Base-by-base conservation (phyloP, 2,888 invertebrate species). In the Lithodes maja region DNA sequence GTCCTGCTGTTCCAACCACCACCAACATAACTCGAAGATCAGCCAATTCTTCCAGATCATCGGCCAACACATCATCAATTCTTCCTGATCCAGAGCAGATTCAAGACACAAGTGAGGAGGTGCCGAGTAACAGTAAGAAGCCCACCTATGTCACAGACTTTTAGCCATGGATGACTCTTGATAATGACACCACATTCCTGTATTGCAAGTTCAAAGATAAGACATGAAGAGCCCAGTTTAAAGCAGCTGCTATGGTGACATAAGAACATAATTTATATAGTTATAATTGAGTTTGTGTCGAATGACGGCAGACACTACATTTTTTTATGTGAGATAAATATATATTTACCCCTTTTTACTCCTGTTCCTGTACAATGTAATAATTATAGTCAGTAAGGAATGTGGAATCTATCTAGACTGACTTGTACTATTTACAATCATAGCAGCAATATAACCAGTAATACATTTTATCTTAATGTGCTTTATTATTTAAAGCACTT, bases 121-220 rank as follows among this genome's bases (percentile, higher is more conserved):
- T 49, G 52, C 75, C 68, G 71, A 80, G 33, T 49, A 80, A 49
- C 9, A 83, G 17, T 50, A 83, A 84, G 50, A 88, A 80, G 54
- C 61, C 88, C 52, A 84, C 84, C 2, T 83, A 55, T 61, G 85
- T 88, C 3, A 88, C 88, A 85, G 84, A 88, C 49, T 88, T 88
- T 52, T 88, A 88, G 88, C 88, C 61, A 68, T 33, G 84, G 61
- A n/a, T n/a, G 80, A 71, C n/a, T 79, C 7, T 17, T 3, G 52
- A 54, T n/a, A 2, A n/a, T n/a, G 33, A 3, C 5, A n/a, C 12
- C 49, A 75, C 52, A 77, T 7, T 79, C 33, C 61, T 71, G 50
- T 17, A 71, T 80, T 71, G 54, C 50, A 33, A 71, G 74, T 81
- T 74, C 81, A 81, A 81, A 86, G 33, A n/a, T 68, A 81, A 49